Base-by-base conservation (phyloP, 2,888 invertebrate species). In the Leptarthrus brevirostris region DNA sequence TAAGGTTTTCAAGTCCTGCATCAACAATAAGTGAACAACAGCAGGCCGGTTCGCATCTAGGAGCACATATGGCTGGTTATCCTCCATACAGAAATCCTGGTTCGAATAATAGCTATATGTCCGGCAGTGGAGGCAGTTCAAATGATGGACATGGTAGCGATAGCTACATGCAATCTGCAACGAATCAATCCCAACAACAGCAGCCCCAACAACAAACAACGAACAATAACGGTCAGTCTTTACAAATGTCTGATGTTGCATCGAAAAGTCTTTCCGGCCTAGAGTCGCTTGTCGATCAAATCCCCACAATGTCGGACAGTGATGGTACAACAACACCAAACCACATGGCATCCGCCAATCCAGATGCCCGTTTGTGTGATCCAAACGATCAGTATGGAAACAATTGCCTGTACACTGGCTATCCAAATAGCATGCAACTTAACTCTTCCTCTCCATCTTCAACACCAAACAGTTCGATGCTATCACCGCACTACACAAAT, bases 271-370 rank as follows among this genome's bases (percentile, higher is more conserved):
- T 94, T 58, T 94, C 94, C 16, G 95, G 95, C 18, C 87, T 95
- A 56, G 95, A 95, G 85, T 95, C 94, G 49, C 87, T 95, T 58
- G 95, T 95, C 77, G 95, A 95, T 86, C 95, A 95, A 88, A 95
- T 95, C 85, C 95, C 95, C 66, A 92, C 93, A 80, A 93, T 94
- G 84, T 91, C 92, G 73, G 94, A 94, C 80, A 91, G 91, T 4
- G 90, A 89, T 80, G 79, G 78, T 75, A 73, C 72, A 12, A 18
- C 64, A 72, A 70, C 79, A 34, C 61, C 75, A 40, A 49, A 54
- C 16, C 56, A 73, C 24, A 72, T 30, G 40, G 12, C 71, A 40
- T 14, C 53, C 1, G 16, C 71, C 8, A 49, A 26, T 36, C 18
- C 58, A 2, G 61, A 72, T 49, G 34, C 26, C 8, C 49, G 69